Percentiles rank a stretch among this genome's conserved stretches.
Conservation (phyloP, 2,113 vertebrate genomes). For the Seriola quinqueradiata region DNA sequence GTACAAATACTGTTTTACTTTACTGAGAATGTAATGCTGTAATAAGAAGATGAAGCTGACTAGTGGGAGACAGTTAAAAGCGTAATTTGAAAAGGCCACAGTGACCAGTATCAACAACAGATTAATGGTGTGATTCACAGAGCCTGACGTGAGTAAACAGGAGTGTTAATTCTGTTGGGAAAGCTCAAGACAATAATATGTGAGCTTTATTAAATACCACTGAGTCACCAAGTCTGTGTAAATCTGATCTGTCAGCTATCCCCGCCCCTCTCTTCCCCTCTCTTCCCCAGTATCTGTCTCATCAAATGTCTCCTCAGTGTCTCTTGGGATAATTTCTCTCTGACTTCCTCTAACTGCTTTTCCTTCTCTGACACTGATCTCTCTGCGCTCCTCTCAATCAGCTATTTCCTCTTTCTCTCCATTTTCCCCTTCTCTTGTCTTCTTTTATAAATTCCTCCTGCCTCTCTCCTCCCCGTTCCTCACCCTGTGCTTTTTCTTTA, state of each 20-base stretch:
- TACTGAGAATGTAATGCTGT: slow-evolving; percentile 15
- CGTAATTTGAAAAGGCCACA: slow-evolving; percentile 8
- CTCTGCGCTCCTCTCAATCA: not conserved
- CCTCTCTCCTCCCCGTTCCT: not conserved
- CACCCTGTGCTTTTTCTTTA: not conserved
- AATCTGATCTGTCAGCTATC: slow-evolving; percentile 32
- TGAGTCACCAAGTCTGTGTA: slow-evolving; percentile 56
- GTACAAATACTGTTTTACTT: not conserved
- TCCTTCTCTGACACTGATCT: slow-evolving; percentile 21
- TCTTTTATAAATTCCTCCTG: slow-evolving; percentile 12
- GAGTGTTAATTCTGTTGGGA: slow-evolving; percentile 33
- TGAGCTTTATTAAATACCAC: slow-evolving; percentile 54
- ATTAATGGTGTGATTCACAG: slow-evolving; percentile 25
- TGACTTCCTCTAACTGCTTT: slow-evolving; percentile 23
- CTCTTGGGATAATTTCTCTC: slow-evolving; percentile 40
- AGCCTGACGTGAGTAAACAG: slow-evolving; percentile 35
- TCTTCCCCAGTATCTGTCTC: slow-evolving; percentile 39
- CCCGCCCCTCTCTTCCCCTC: slow-evolving; percentile 7
- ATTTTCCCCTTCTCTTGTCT: not conserved
- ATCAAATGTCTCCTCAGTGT: slow-evolving; percentile 46
- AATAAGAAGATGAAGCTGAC: slow-evolving; percentile 1
- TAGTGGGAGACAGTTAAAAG: not conserved
- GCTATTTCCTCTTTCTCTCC: slow-evolving; percentile 6
- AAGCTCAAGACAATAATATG: slow-evolving; percentile 36
- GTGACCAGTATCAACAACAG: not conserved